phyloP scores from a whole-genome alignment of 2,797 vertebrate species.

The Pseudopleuronectes americanus region DNA sequence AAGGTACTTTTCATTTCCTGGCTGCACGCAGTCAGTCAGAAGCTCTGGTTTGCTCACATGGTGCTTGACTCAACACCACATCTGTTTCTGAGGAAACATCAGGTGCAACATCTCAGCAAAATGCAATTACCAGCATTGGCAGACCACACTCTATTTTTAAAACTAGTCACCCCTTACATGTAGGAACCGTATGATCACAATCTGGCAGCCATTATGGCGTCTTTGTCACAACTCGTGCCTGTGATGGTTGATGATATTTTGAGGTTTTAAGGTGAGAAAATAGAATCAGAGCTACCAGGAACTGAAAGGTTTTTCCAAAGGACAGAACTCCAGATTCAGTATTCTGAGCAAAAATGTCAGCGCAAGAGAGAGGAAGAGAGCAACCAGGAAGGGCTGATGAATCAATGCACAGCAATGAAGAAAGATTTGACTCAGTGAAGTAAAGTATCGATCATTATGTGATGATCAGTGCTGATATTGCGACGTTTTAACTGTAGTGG shows the following conservation, averaged over 20 bases:
- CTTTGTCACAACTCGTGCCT: conserved; percentile 5
- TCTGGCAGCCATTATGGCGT: not conserved
- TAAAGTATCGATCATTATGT: too few species aligned
- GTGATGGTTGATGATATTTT: not conserved
- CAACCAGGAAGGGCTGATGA: too few species aligned
- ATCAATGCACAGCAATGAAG: too few species aligned
- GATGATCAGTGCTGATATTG: too few species aligned
- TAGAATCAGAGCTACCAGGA: not conserved
- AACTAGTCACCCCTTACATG: not conserved
- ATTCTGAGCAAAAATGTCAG: too few species aligned
- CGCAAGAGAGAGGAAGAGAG: too few species aligned
- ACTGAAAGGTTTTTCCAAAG: not conserved
- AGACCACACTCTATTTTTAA: not conserved
- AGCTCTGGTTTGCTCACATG: conserved; percentile 2
- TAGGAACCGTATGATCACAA: conserved; percentile 2
- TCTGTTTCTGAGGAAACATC: conserved; percentile 11
- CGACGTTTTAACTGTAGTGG: too few species aligned
- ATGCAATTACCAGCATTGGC: conserved; percentile 24
- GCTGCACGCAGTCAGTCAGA: conserved; percentile 9
- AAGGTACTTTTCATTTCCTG: conserved; percentile 46
- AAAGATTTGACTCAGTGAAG: too few species aligned
- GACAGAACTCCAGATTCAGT: too few species aligned
- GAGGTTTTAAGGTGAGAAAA: not conserved
- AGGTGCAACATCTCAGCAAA: conserved; percentile 6
- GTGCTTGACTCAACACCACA: conserved; percentile 13